These are phyloP conservation scores for Myotis pilosus DNA, from an alignment of 2,797 vertebrate genomes.

Conservation along the genomic window DNA sequence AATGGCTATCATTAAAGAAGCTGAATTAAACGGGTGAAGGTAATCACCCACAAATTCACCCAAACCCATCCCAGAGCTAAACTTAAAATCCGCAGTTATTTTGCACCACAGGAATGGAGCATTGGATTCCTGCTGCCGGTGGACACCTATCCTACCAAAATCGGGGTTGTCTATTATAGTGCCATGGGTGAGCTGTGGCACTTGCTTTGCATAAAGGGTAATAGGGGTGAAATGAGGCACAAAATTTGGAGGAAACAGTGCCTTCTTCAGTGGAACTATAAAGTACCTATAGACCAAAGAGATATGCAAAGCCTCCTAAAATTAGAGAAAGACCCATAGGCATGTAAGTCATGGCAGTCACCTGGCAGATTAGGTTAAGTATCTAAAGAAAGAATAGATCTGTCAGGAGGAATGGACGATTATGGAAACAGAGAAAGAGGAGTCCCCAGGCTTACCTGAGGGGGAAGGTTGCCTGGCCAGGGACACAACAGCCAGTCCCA, in stretches of 20 bases:
- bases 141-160: background rate
- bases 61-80: background rate
- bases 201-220: background rate
- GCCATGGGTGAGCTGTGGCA: accelerated
- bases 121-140: background rate
- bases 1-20: background rate
- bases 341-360: background rate
- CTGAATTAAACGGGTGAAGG: background rate
- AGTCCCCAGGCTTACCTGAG: background rate
- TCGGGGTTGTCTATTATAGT: accelerated
- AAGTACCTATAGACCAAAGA: background rate
- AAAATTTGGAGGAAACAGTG: background rate
- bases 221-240: background rate
- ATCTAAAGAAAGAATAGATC: background rate
- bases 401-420: background rate
- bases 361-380: background rate
- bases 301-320: background rate
- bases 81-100: background rate
- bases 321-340: background rate
- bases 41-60: background rate
- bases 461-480: too few relatives aligned
- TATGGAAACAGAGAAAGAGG: background rate
- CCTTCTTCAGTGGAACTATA: background rate
- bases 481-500: too few relatives aligned
- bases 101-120: accelerated